These are phyloP conservation scores for Anabacerthia variegaticeps DNA, from an alignment of 2,797 vertebrate species.

Conservation along the genomic window DNA sequence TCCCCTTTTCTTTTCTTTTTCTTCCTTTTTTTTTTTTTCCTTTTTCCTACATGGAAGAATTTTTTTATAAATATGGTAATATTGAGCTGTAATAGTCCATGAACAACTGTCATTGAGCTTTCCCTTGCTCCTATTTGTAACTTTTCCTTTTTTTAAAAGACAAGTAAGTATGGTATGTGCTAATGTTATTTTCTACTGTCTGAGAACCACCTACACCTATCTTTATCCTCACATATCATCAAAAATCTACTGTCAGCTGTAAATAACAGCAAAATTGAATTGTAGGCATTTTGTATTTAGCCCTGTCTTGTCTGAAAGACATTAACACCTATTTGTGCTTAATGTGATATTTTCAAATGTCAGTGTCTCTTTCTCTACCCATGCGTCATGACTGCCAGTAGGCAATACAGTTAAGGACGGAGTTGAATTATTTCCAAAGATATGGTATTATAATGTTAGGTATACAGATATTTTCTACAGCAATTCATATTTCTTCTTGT, in stretches of 20 bases:
- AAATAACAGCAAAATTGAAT: constrained; percentile 4
- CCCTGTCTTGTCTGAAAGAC: neutral
- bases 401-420: neutral
- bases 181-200: neutral
- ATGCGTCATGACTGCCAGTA: neutral
- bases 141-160: neutral
- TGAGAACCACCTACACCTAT: neutral
- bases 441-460: neutral
- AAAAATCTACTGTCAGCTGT: neutral
- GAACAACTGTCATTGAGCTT: neutral
- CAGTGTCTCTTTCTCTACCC: neutral
- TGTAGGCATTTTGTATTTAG: neutral
- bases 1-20: too few species aligned
- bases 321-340: neutral
- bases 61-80: neutral
- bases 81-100: neutral
- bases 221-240: neutral
- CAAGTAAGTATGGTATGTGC: neutral
- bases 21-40: neutral
- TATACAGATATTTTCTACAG: neutral
- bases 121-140: neutral
- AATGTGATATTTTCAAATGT: constrained; percentile 1
- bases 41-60: neutral
- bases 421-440: neutral
- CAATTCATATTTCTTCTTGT: neutral